phyloP scores from a whole-genome alignment of 2,113 vertebrate species.

The Oreamnos americanus region DNA sequence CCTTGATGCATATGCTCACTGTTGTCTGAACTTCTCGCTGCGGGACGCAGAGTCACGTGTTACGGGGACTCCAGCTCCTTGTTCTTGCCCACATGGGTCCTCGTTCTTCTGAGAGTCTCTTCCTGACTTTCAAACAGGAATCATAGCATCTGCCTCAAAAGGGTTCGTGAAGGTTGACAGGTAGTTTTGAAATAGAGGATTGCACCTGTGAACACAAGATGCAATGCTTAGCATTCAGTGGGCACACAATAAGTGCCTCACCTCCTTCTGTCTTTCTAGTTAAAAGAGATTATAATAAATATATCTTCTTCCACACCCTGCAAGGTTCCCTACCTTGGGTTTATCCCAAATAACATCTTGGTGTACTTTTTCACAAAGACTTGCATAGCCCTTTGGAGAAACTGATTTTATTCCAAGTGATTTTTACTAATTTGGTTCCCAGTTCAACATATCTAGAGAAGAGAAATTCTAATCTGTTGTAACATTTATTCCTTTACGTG shows the following conservation, averaged over 20 bases:
- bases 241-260: rapidly evolving
- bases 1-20: rapidly evolving
- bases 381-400: not conserved
- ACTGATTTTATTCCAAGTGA: not conserved
- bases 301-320: rapidly evolving
- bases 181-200: not conserved
- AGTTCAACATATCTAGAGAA: not conserved
- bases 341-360: rapidly evolving
- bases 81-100: rapidly evolving
- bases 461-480: conserved; percentile 52
- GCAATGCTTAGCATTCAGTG: rapidly evolving
- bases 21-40: rapidly evolving
- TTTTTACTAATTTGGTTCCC: conserved; percentile 43
- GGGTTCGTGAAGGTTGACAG: not conserved
- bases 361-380: not conserved
- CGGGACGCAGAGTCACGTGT: rapidly evolving
- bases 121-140: not conserved
- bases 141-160: rapidly evolving
- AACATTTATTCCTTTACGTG: conserved; percentile 49
- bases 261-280: not conserved
- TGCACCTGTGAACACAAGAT: rapidly evolving
- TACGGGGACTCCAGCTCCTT: rapidly evolving
- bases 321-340: rapidly evolving
- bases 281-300: rapidly evolving
- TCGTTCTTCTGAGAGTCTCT: not conserved